Evolutionary conservation across 2,113 vertebrate genomes (phyloP).

Genomic region (Phalacrocorax aristotelis): DNA sequence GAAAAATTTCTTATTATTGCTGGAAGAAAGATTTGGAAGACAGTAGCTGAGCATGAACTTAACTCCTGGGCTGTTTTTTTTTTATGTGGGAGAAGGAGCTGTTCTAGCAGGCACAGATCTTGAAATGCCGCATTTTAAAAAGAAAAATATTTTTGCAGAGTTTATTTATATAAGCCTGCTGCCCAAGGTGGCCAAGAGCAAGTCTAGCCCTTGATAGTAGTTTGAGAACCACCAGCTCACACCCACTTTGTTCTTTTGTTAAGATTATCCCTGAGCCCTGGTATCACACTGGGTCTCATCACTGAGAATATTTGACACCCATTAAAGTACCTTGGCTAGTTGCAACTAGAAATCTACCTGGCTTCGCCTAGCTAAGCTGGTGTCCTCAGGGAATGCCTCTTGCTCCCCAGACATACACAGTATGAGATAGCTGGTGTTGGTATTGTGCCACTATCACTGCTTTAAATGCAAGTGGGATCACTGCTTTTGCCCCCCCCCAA

Average conservation of each 20-base stretch:
- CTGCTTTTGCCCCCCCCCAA: background rate
- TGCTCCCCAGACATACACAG: accelerated
- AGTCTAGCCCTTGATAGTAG: background rate
- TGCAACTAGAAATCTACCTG: background rate
- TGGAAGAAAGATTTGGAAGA: background rate
- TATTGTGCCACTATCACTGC: background rate
- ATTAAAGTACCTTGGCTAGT: background rate
- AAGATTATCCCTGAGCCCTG: background rate
- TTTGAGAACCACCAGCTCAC: background rate
- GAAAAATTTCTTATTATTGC: background rate
- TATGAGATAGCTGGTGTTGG: background rate
- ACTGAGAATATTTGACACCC: background rate
- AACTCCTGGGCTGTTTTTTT: background rate
- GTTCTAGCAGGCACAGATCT: background rate
- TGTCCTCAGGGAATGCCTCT: background rate
- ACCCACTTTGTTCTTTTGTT: background rate
- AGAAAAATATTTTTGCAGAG: background rate
- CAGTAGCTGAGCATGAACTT: background rate
- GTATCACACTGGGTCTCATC: background rate
- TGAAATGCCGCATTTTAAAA: background rate
- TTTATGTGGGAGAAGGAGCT: background rate
- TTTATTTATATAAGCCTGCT: background rate
- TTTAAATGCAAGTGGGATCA: background rate
- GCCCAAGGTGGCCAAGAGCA: background rate
- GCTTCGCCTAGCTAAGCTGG: background rate